Percentiles rank a stretch among this genome's conserved stretches.
Evolutionary conservation across 2,113 vertebrate genomes (phyloP).

Genomic region (Reinhardtius hippoglossoides): DNA sequence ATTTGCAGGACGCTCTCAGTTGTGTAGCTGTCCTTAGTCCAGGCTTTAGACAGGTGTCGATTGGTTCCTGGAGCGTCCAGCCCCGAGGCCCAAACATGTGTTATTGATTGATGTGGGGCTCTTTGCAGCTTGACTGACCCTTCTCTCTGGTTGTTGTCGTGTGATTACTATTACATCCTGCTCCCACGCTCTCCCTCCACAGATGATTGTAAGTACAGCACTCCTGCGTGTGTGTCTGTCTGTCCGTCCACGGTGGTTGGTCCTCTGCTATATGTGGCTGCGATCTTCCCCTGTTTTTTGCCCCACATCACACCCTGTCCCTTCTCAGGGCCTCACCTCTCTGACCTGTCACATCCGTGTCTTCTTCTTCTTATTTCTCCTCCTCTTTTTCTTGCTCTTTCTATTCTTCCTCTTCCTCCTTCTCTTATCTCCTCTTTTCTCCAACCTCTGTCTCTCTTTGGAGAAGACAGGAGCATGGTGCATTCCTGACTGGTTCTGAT

Average conservation of each 20-base stretch:
- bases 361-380: constrained; percentile 36
- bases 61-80: constrained; percentile 37
- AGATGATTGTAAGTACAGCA: constrained; percentile 99
- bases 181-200: constrained; percentile 86
- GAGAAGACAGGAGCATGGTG: constrained; percentile 85
- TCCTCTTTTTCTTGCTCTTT: constrained; percentile 34
- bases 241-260: constrained; percentile 89
- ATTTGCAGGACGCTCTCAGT: not conserved
- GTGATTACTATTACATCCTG: constrained; percentile 84
- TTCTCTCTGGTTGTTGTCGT: constrained; percentile 85
- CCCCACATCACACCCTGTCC: constrained; percentile 63
- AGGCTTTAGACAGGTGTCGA: constrained; percentile 36
- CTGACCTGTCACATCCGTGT: constrained; percentile 55
- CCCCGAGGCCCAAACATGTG: constrained; percentile 57
- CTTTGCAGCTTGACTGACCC: constrained; percentile 86
- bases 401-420: constrained; percentile 39
- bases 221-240: constrained; percentile 91
- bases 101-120: constrained; percentile 84
- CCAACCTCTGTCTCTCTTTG: constrained; percentile 60
- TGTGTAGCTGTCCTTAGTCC: constrained; percentile 10
- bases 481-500: constrained; percentile 82
- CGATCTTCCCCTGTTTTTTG: constrained; percentile 68
- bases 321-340: constrained; percentile 50
- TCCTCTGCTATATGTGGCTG: constrained; percentile 90
- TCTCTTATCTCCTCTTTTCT: constrained; percentile 21